Conservation (phyloP, 1,140 invertebrate species). For the Heterodera carotae region DNA sequence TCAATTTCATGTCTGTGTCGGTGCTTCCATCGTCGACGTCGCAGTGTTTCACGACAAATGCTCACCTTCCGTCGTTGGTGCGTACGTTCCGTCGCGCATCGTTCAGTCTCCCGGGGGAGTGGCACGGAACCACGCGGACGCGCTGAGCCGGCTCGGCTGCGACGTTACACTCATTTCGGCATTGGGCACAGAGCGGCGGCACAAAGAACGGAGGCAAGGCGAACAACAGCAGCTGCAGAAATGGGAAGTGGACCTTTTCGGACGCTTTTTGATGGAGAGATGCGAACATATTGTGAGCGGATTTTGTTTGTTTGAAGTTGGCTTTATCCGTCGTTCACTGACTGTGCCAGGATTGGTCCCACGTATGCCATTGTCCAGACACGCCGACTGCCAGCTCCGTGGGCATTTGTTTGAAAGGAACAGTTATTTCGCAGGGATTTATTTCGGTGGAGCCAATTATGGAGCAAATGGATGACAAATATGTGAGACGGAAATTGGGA, state of each 20-base stretch:
- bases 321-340: no score
- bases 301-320: no score
- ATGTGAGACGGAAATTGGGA: background rate
- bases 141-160: conserved; percentile 75
- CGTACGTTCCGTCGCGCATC: conserved; percentile 74
- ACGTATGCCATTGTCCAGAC: background rate
- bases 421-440: background rate
- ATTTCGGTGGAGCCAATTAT: conserved; percentile 11
- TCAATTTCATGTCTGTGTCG: conserved; percentile 73
- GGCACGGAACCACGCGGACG: conserved; percentile 84
- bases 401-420: background rate
- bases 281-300: conserved; percentile 27
- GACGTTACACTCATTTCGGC: conserved; percentile 76
- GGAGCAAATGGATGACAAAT: conserved; percentile 9
- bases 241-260: background rate
- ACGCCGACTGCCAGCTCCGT: conserved; percentile 7
- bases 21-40: conserved; percentile 79
- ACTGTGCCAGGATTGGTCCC: conserved; percentile 27
- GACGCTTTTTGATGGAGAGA: conserved; percentile 26
- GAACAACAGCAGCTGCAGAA: no score
- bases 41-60: conserved; percentile 71
- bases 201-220: background rate
- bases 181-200: conserved; percentile 74
- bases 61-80: conserved; percentile 73
- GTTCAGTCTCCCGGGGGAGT: conserved; percentile 78